Evolutionary conservation across 2,113 vertebrate genomes (phyloP), one percentile per base, ranked within the genome.

Genomic region (Pagrus major): DNA sequence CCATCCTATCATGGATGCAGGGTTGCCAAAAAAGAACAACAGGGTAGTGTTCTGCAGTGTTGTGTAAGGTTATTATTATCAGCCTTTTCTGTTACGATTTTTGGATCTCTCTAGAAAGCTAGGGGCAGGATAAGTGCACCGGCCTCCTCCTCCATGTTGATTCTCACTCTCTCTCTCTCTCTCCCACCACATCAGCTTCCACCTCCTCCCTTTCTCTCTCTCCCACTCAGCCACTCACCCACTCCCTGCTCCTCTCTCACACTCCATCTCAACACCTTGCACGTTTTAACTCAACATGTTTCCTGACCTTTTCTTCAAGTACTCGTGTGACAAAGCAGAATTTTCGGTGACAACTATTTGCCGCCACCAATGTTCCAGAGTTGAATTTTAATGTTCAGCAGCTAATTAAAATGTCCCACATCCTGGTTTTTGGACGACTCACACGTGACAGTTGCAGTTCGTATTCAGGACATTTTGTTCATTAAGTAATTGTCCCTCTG

Each of bases 331-430:
- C n/a, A n/a, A n/a, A n/a, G n/a, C n/a, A n/a, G n/a, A n/a, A n/a
- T n/a, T n/a, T 72, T 41, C 72, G 54, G 25, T 27, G 69, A 51
- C 41, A 59, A 52, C 8, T 51, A 14, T 35, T 71, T 63, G 46
- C 41, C 14, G 4, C 25, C 21, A 27, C 47, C 55, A 1, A 3
- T 58, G 55, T 61, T 72, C 27, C 31, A 16, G 12, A 14, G 64
- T 35, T 49, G 49, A 41, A 23, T 60, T 9, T 0, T 12, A 11
- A 21, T 59, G 54, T 76, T 58, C 47, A 68, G 60, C 51, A 46
- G 65, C 80, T 83, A 80, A 83, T 85, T 85, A 87, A 85, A 83
- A 85, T 63, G 83, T 68, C 69, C 71, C 65, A 80, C 58, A 37
- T 84, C 65, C 56, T 18, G 0, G 0, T 60, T 74, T 81, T 51